Base-by-base conservation (phyloP, 2,888 invertebrate genomes). In the Erebia aethiops region DNA sequence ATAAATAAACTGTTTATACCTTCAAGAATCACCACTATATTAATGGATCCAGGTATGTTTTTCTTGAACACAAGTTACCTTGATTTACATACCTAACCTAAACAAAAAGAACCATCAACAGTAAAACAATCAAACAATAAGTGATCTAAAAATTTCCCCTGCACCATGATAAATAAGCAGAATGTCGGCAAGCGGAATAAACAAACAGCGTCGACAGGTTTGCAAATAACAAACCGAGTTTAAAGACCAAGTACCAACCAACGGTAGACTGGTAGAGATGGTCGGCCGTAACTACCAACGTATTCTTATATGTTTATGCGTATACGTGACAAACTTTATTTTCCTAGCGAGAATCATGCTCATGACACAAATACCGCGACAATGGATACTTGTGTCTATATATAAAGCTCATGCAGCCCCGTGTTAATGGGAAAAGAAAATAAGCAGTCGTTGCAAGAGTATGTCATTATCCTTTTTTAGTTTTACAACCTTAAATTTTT, bases 391-490 rank as follows among this genome's bases (percentile, higher is more conserved):
- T 85, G 87, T 86, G 81, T 83, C 83, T 77, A 74, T 76, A 76
- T 71, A 77, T 80, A 79, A 82, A 79, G 81, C 79, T 81, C 79
- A 79, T 75, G 76, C 87, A 88, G 82, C 83, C 85, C 75, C 78
- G 75, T 84, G 89, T 88, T 89, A 89, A 89, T 89, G 82, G 82
- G 79, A 79, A 83, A 79, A 77, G 80, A 79, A 84, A 87, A 89
- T 89, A 90, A 89, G 86, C 90, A 84, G 84, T 81, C 80, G 82
- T 85, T 85, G 83, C 80, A 82, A 81, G 81, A 46, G 49, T 83
- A 84, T 83, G 83, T 54, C 58, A 72, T 69, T 63, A 69, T 62
- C 57, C 85, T 81, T 86, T 87, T 46, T 71, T 49, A 85, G 86
- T 89, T 86, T 88, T 83, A 84, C 80, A 80, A 78, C 78, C 73